Evolutionary conservation across 2,113 vertebrate species (phyloP), one percentile per base, ranked within the genome.

Genomic region (Microcebus murinus): DNA sequence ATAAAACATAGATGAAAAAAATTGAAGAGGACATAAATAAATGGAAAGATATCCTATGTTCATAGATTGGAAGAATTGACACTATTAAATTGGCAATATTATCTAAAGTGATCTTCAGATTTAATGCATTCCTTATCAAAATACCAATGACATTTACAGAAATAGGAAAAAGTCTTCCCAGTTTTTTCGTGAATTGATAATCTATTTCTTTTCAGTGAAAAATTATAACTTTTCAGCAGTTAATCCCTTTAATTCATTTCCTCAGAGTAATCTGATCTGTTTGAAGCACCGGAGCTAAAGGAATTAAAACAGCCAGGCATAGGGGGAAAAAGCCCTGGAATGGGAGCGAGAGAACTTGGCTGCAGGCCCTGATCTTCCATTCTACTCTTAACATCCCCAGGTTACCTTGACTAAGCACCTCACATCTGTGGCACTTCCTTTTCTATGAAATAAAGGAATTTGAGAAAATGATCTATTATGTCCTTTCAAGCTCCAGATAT

Each of bases 171-270:
- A 29, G 48, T 31, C 45, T 8, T 50, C 45, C 74, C 18, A 11
- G 14, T 84, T 42, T 71, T 84, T 85, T 61, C 34, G 48, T 71
- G 74, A 11, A 67, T 80, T 59, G 29, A 42, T 45, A 85, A 23
- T 10, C 85, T 45, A 80, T 73, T 65, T 85, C 71, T 61, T 71
- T 89, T 71, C 29, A 70, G 25, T 52, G 55, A 29, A 79, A 87
- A 89, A 88, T 81, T 45, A 74, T 52, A 77, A 15, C 25, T 94
- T 87, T 95, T 93, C 27, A 86, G 7, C 93, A 36, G 39, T 61
- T 95, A 87, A 85, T 76, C n/a, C 34, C 8, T 90, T 81, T 57
- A 52, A 90, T 91, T 87, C 27, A 88, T 67, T 71, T 96, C 27
- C 59, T 57, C 50, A 71, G 55, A 90, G 59, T 48, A 80, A 84